phyloP scores from a whole-genome alignment of 2,113 vertebrate species.

The Neopipo cinnamomea region DNA sequence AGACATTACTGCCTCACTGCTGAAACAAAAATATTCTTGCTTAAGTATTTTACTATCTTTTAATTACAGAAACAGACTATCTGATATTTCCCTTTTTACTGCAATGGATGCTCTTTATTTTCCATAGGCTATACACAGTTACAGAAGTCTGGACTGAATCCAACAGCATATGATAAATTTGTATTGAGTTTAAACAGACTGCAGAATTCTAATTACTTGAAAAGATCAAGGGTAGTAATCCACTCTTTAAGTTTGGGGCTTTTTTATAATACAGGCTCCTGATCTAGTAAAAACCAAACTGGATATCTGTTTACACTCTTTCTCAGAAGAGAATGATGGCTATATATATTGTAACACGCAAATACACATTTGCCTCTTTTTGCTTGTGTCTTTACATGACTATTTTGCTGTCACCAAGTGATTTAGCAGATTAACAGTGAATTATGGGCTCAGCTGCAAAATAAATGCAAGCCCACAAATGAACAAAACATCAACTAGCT shows the following conservation, averaged over 20 bases:
- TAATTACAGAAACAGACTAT: conserved; percentile 17
- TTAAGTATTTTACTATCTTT: neutral
- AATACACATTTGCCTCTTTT: neutral
- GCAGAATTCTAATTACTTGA: neutral
- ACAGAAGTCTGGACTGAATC: neutral
- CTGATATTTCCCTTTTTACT: neutral
- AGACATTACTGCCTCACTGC: neutral
- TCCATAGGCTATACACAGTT: neutral
- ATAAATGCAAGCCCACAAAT: neutral
- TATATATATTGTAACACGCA: neutral
- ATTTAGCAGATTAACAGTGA: conserved; percentile 52
- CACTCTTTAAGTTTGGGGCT: neutral
- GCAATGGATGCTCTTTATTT: neutral
- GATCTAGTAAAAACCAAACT: neutral
- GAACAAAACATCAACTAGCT: neutral
- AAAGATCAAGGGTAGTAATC: neutral
- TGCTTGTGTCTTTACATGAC: conserved; percentile 16
- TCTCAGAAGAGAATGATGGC: conserved; percentile 34
- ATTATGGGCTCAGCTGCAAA: conserved; percentile 2
- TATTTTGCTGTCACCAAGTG: conserved; percentile 21
- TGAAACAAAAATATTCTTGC: neutral
- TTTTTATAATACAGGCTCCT: neutral
- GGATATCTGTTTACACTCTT: conserved; percentile 7
- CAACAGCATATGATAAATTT: neutral
- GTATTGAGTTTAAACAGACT: conserved; percentile 32